Evolutionary conservation across 2,113 vertebrate species (phyloP), one percentile per base, ranked within the genome.

Genomic region (Cryptotis parvus): DNA sequence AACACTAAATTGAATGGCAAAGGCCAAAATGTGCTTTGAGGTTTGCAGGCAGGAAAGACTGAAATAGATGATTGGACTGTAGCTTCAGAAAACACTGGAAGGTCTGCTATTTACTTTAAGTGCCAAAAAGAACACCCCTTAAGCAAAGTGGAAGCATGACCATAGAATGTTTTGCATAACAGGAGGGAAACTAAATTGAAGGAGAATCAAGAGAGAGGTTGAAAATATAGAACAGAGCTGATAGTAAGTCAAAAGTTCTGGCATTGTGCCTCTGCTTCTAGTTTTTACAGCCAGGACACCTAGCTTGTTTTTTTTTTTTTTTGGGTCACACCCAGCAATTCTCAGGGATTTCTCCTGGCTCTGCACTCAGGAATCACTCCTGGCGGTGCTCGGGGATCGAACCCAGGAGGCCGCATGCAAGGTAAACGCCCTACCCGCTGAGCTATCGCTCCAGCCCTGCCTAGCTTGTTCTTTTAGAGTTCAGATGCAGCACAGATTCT

Each of bases 61-160:
- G 10, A 18, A 18, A 43, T 33, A 4, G 2, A 6, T 29, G 11
- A 22, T 27, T 37, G 85, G 70, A 79, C 20, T 24, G 27, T 4
- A 4, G 12, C 0, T 4, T 9, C 6, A 4, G 35, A 7, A 22
- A 35, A 26, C 2, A 15, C 45, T 27, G 1, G 24, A 45, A 1
- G 26, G 31, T 8, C 37, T 41, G 22, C 26, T 49, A 27, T 37
- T 76, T 39, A 39, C 35, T 20, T 31, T 76, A 79, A 39, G 7
- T 43, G 26, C 24, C 24, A 84, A 58, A 84, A 74, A 20, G 22
- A 69, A 3, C n/a, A n/a, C 9, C 20, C 22, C 49, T 84, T 31
- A 33, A 75, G 55, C 63, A 52, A 63, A 49, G 45, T 12, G 41
- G 14, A 52, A 77, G 22, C 69, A 18, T 35, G 10, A 11, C 14